Evolutionary conservation across 2,888 invertebrate genomes (phyloP), one percentile per base, ranked within the genome.

Genomic region (Carterocephalus palaemon): DNA sequence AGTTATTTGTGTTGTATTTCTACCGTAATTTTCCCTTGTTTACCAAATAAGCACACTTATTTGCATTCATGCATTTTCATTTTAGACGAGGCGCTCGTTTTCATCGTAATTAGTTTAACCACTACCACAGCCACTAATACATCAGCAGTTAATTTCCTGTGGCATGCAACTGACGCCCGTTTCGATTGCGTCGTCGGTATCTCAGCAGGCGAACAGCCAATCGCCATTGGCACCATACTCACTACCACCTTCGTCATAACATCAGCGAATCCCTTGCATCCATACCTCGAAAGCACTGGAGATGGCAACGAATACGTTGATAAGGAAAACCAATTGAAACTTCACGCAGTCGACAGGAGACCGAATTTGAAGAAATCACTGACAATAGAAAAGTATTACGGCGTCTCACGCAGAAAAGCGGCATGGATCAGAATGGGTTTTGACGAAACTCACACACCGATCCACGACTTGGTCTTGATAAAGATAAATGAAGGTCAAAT

Each of bases 101-200:
- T n/a, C n/a, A n/a, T n/a, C n/a, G n/a, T n/a, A n/a, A n/a, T n/a
- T n/a, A n/a, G n/a, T n/a, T n/a, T n/a, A n/a, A n/a, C n/a, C n/a
- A n/a, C n/a, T n/a, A n/a, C n/a, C n/a, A n/a, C n/a, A n/a, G n/a
- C n/a, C n/a, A n/a, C n/a, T n/a, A n/a, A n/a, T n/a, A n/a, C n/a
- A n/a, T n/a, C n/a, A n/a, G n/a, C n/a, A n/a, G n/a, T n/a, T n/a
- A n/a, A n/a, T n/a, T n/a, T n/a, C n/a, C n/a, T n/a, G n/a, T 53
- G 53, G 53, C 28, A 29, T 1, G 26, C 45, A 15, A 7, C 4
- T 9, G 33, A 51, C 15, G 22, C 26, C 10, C 17, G 32, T 16
- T 51, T 47, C 17, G 47, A 53, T 13, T 51, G 40, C 19, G 19
- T 47, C 7, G 47, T 47, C 1, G 48, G 51, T 22, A 51, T 53